Evolutionary conservation across 1,140 invertebrate genomes (phyloP).

Genomic region (Drosophila kepulauana): DNA sequence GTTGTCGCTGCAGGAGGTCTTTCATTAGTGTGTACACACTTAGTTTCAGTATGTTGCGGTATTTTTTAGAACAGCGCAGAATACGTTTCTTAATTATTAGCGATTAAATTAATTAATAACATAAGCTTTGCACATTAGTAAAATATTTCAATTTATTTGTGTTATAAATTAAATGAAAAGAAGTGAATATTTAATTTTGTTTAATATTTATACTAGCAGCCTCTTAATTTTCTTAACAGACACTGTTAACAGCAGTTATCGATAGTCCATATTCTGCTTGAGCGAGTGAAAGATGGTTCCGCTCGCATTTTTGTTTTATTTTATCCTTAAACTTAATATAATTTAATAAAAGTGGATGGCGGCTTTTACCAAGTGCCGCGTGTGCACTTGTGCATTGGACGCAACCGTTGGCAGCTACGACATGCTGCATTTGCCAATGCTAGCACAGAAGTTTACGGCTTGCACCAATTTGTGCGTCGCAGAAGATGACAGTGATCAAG

Average conservation of each 20-base stretch:
- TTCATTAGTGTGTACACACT: not conserved
- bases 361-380: conserved; percentile 46
- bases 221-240: too few species aligned
- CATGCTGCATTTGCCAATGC: conserved; percentile 28
- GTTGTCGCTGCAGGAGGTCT: not conserved
- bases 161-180: too few species aligned
- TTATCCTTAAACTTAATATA: conserved; percentile 1
- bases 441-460: conserved; percentile 57
- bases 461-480: conserved; percentile 54
- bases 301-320: not conserved
- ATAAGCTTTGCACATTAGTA: too few species aligned
- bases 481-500: conserved; percentile 5
- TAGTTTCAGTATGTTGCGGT: not conserved
- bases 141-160: too few species aligned
- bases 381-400: conserved; percentile 42
- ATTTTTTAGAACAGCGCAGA: not conserved
- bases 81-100: not conserved
- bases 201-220: too few species aligned
- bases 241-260: conserved; percentile 11
- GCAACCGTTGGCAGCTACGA: conserved; percentile 35
- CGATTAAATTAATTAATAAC: too few species aligned
- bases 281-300: conserved; percentile 6
- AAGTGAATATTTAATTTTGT: too few species aligned
- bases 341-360: conserved; percentile 30
- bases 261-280: conserved; percentile 24